phyloP scores from a whole-genome alignment of 1,140 invertebrate genomes.

The Planococcus citri region DNA sequence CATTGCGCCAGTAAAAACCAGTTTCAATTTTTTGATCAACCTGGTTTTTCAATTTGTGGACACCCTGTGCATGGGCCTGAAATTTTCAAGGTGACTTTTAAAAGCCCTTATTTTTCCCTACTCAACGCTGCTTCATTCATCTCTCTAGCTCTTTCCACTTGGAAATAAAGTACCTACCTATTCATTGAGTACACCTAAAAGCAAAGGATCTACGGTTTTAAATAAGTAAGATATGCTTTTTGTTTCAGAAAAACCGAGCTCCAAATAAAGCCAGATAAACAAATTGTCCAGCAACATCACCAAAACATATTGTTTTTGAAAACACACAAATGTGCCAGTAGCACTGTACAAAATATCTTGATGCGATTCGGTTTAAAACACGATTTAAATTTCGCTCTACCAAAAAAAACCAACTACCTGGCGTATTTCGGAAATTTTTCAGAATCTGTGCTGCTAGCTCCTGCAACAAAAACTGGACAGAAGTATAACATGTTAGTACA shows the following conservation, averaged over 20 bases:
- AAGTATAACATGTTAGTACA: constrained; percentile 30
- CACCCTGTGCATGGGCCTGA: too few species aligned
- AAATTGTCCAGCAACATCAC: not conserved
- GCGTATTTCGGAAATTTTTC: constrained; percentile 29
- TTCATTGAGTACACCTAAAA: too few species aligned
- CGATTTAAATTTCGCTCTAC: constrained; percentile 36
- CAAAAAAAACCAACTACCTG: constrained; percentile 33
- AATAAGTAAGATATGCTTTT: too few species aligned
- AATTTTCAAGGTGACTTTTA: too few species aligned
- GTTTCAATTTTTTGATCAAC: too few species aligned
- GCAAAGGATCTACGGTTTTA: too few species aligned
- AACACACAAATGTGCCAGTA: constrained; percentile 40
- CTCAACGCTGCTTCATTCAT: too few species aligned
- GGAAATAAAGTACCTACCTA: too few species aligned
- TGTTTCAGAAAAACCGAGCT: not conserved
- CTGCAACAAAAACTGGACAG: constrained; percentile 9
- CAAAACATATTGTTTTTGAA: constrained; percentile 35
- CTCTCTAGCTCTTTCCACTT: too few species aligned
- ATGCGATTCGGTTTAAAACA: constrained; percentile 34
- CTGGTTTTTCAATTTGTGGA: too few species aligned
- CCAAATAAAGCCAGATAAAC: not conserved
- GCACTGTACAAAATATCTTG: constrained; percentile 39
- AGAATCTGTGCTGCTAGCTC: constrained; percentile 23
- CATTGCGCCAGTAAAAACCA: too few species aligned
- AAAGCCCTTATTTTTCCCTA: too few species aligned